These are phyloP conservation scores for Hipposideros armiger DNA, from an alignment of 2,113 vertebrate genomes.

Conservation along the genomic window DNA sequence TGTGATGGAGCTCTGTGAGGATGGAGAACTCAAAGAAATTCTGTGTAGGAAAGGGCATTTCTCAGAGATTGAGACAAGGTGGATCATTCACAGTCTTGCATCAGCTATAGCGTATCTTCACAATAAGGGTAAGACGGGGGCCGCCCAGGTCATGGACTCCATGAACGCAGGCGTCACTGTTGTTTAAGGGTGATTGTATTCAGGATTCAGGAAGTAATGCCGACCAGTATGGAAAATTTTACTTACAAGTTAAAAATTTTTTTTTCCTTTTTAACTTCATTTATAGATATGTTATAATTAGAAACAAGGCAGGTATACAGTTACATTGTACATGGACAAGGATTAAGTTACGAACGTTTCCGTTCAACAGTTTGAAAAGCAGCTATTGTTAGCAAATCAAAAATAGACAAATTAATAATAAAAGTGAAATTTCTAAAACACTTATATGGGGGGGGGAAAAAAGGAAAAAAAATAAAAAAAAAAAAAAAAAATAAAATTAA, in stretches of 20 bases:
- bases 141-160: neutral
- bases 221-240: neutral
- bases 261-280: slow-evolving; percentile 12
- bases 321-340: neutral
- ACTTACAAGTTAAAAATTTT: neutral
- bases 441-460: no score
- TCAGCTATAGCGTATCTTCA: slow-evolving; percentile 91
- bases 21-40: slow-evolving; percentile 91
- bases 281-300: slow-evolving; percentile 49
- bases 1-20: slow-evolving; percentile 92
- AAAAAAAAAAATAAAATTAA: no score
- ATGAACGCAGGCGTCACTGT: neutral
- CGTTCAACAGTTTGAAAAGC: slow-evolving; percentile 24
- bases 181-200: slow-evolving; percentile 43
- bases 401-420: slow-evolving; percentile 45
- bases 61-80: slow-evolving; percentile 91
- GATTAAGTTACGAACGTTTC: slow-evolving; percentile 23
- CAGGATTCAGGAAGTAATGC: neutral
- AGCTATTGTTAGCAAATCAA: slow-evolving; percentile 31
- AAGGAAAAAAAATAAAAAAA: no score
- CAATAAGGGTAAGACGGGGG: slow-evolving; percentile 87
- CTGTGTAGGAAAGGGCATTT: slow-evolving; percentile 88
- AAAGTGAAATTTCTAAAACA: slow-evolving; percentile 55
- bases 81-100: slow-evolving; percentile 90
- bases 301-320: neutral